These are phyloP conservation scores for Lasioglossum zephyrum DNA, from an alignment of 2,888 invertebrate species.

Conservation along the genomic window DNA sequence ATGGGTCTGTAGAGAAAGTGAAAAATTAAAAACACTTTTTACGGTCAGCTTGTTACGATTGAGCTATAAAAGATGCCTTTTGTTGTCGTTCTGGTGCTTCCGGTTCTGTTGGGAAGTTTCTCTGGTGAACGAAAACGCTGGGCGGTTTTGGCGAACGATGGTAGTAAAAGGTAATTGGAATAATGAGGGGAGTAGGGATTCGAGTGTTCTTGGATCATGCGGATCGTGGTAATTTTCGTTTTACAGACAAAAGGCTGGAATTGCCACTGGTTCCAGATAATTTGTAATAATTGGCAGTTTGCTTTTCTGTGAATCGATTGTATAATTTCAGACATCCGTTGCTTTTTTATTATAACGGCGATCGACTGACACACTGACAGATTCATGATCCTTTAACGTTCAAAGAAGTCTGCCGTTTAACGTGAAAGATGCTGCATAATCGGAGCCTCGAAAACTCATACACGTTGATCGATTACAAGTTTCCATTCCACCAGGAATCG, in stretches of 20 bases:
- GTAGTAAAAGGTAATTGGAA: conserved; percentile 38
- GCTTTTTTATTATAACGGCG: background rate
- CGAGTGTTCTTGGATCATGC: background rate
- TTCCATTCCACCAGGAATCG: background rate
- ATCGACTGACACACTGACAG: background rate
- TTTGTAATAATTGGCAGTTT: background rate
- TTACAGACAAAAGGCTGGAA: background rate
- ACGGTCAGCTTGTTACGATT: conserved; percentile 12
- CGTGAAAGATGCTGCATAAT: background rate
- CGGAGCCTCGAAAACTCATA: conserved; percentile 7
- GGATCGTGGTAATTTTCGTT: background rate
- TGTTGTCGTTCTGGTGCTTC: conserved; percentile 20
- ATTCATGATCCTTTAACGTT: background rate
- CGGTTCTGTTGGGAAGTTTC: conserved; percentile 17
- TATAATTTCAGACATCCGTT: background rate
- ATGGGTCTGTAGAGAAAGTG: conserved; percentile 28
- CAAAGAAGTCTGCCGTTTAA: background rate
- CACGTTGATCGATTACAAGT: conserved; percentile 12
- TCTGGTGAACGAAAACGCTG: conserved; percentile 21
- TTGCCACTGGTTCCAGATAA: background rate
- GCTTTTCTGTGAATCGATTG: background rate
- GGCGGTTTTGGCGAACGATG: conserved; percentile 7
- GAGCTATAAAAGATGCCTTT: conserved; percentile 25
- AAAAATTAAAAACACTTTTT: conserved; percentile 25
- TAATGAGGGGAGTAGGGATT: conserved; percentile 32